Evolutionary conservation across 64 coral and sea anemone species (phyloP), one percentile per base, ranked within the genome.

Genomic region (Actinia equina): DNA sequence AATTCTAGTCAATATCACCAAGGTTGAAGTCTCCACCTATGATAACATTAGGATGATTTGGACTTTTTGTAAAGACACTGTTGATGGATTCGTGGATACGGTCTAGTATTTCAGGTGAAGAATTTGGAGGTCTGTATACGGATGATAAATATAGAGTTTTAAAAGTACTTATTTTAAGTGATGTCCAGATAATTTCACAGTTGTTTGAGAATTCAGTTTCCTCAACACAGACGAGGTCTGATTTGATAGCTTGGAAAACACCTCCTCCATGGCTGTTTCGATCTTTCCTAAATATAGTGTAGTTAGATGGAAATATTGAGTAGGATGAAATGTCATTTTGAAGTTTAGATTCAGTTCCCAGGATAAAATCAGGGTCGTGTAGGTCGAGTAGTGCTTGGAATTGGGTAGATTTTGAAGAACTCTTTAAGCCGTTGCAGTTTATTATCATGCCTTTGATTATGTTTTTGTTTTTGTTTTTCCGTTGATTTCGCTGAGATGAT

Each of bases 1-100:
- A 43, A 61, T 77, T 10, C 86, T 81, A 93, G 26, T 88, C 67
- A 53, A 93, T 88, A 49, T 88, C 80, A 37, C 91, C 91, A 88
- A 93, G 86, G 87, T 93, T 93, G 6, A 93, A 88, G 14, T 93
- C 91, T 20, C 91, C 91, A 67, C 85, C 86, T 42, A 93, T 77
- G 25, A 93, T 88, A 45, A 88, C 84, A 78, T 88, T 93, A 9
- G 91, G 91, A 63, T 84, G 67, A 56, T 55, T 26, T 77, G 19
- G 52, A 16, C 67, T 84, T 18, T 52, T 53, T 43, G 83, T 42
- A 84, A 88, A 88, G n/a, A 87, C 85, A 4, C 17, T 11, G 74
- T 78, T 93, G 4, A 93, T 93, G 46, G 91, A 93, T 22, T 88
- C 86, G 14, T 84, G 20, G 3, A 92, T 43, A 25, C 84, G 1